phyloP scores from a whole-genome alignment of 1,140 invertebrate genomes.

The Triops cancriformis region DNA sequence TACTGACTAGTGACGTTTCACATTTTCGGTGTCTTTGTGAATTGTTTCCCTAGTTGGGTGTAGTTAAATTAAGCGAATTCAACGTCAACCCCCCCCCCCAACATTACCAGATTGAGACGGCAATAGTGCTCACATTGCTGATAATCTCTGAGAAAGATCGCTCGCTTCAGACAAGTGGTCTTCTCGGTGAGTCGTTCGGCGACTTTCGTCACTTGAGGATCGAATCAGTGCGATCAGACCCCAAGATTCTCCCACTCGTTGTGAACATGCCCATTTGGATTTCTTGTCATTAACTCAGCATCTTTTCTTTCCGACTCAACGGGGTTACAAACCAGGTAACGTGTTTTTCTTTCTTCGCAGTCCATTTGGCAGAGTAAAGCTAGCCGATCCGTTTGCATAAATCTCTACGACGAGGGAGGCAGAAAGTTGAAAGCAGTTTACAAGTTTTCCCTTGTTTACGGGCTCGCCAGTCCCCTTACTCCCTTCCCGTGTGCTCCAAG shows the following conservation, averaged over 20 bases:
- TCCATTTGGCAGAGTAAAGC: background rate
- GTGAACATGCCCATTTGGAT: background rate
- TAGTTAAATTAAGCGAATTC: no score
- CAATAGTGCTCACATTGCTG: no score
- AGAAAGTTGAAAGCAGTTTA: background rate
- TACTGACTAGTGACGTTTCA: no score
- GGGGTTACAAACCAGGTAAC: background rate
- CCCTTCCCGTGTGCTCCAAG: background rate
- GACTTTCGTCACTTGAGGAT: background rate
- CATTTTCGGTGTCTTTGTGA: no score
- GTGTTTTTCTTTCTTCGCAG: background rate
- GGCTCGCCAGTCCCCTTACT: background rate
- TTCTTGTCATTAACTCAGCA: constrained; percentile 3
- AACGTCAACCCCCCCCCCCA: no score
- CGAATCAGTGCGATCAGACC: background rate
- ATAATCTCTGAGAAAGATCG: no score
- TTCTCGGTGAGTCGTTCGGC: background rate
- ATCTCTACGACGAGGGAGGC: background rate
- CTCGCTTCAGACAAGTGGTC: no score
- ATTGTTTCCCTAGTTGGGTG: no score
- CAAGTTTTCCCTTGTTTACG: constrained; percentile 10
- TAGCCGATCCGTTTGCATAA: background rate
- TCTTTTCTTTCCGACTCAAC: background rate
- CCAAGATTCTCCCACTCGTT: background rate
- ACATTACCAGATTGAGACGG: no score